Base-by-base conservation (phyloP, 23 tunicate species). In the Aplidium turbinatum region DNA sequence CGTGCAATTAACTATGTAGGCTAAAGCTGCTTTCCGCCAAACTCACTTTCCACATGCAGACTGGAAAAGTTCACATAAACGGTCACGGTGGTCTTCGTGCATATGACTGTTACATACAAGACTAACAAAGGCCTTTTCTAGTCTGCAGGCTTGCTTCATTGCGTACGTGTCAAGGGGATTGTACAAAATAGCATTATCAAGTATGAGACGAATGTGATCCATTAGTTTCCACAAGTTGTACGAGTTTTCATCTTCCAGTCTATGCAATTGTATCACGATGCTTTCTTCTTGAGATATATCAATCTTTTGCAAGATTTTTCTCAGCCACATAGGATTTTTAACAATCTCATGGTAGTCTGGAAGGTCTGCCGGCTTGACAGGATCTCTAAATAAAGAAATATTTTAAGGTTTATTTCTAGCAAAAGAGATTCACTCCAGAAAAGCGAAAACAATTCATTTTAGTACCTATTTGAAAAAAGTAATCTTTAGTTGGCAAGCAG, bases 321-420 rank as follows among this genome's bases (percentile, higher is more conserved):
- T 40, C 27, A 81, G 61, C 20, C 65, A 55, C 1, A 81, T 81
- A 22, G 86, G 86, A 45, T 45, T 31, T 0, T 53, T 38, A 11
- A 81, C 42, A 30, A 81, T 40, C 29, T 71, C 86, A 34, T 81
- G 72, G 30, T 81, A 81, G 27, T 81, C 86, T 33, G 72, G 72
- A 0, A 61, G 63, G 26, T 46, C 62, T 16, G 42, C 38, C 25
- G 24, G 52, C 18, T 81, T 72, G 23, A 81, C 86, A 18, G 78
- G 70, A 38, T 81, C n/a, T n/a, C n/a, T n/a, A n/a, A n/a, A n/a
- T n/a, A n/a, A n/a, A n/a, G n/a, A n/a, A n/a, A n/a, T n/a, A n/a
- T n/a, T n/a, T n/a, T n/a, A n/a, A n/a, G n/a, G n/a, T n/a, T n/a
- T n/a, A n/a, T n/a, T n/a, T n/a, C n/a, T n/a, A n/a, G n/a, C n/a